These are phyloP conservation scores for Hedychridium roseum DNA, from an alignment of 2,888 invertebrate species.

Conservation along the genomic window DNA sequence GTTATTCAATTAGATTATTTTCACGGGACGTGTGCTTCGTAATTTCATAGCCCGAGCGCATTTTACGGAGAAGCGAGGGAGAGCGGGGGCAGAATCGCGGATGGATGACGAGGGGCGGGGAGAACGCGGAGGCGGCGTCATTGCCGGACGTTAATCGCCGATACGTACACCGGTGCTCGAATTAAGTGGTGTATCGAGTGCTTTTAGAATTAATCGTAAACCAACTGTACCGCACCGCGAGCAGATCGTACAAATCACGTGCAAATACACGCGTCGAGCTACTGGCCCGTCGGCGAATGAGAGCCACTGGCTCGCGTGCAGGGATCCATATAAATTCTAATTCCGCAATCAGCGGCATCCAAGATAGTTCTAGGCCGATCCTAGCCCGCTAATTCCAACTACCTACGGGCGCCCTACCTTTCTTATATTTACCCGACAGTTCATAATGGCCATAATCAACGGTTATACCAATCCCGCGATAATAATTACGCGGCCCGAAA, in stretches of 20 bases:
- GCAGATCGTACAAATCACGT: conserved; percentile 34
- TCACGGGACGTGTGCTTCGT: conserved; percentile 33
- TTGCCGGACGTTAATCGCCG: conserved; percentile 49
- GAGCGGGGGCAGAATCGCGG: conserved; percentile 2
- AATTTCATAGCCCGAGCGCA: conserved; percentile 33
- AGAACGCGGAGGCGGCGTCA: conserved; percentile 19
- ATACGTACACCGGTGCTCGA: conserved; percentile 35
- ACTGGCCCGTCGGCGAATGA: conserved; percentile 35
- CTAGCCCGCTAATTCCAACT: conserved; percentile 58
- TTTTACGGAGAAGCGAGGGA: too few relatives aligned
- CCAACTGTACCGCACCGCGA: conserved; percentile 30
- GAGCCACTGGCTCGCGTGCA: conserved; percentile 61
- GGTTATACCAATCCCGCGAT: conserved; percentile 58
- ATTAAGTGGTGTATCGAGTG: conserved; percentile 42
- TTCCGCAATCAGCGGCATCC: conserved; percentile 62
- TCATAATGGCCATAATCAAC: conserved; percentile 62
- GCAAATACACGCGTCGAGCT: too few relatives aligned
- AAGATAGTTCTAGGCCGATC: conserved; percentile 61
- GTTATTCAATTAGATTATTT: conserved; percentile 42
- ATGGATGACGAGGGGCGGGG: conserved; percentile 1
- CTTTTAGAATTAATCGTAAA: conserved; percentile 42
- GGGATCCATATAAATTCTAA: conserved; percentile 63
- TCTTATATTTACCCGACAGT: conserved; percentile 61
- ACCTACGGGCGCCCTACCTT: conserved; percentile 43
- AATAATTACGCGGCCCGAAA: conserved; percentile 54